Conservation (phyloP, 2,888 invertebrate species). For the Melanargia galathea region DNA sequence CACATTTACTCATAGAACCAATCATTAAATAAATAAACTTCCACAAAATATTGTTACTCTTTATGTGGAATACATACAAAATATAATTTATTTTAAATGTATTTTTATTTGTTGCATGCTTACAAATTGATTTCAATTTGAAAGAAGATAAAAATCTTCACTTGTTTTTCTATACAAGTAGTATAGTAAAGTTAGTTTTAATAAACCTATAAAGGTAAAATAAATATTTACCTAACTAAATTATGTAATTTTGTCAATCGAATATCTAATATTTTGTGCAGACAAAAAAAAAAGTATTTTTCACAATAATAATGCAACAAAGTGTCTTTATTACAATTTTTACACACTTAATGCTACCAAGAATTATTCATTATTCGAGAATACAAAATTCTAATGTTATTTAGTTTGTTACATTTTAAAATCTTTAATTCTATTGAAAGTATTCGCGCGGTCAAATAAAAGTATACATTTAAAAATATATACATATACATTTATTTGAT, state of each 20-base stretch:
- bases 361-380: constrained; percentile 25
- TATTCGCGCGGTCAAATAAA: constrained; percentile 32
- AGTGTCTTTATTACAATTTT: constrained; percentile 29
- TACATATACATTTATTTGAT: constrained; percentile 24
- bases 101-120: too few relatives aligned
- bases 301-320: not conserved
- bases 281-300: not conserved
- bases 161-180: too few relatives aligned
- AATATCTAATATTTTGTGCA: not conserved
- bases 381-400: constrained; percentile 27
- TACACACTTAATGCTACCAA: constrained; percentile 27
- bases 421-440: constrained; percentile 13
- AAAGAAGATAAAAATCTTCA: not conserved
- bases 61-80: too few relatives aligned
- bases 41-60: too few relatives aligned
- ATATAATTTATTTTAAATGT: too few relatives aligned
- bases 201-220: too few relatives aligned
- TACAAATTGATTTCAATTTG: too few relatives aligned
- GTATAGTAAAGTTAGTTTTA: too few relatives aligned
- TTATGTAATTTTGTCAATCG: not conserved
- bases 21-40: too few relatives aligned
- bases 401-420: constrained; percentile 11
- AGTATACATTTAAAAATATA: not conserved
- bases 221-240: too few relatives aligned
- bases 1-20: not conserved